A percentile compares a stretch with the other conserved stretches of the same genome.
phyloP scores from a whole-genome alignment of 2,113 vertebrate genomes.

The Rhynchomys soricoides region DNA sequence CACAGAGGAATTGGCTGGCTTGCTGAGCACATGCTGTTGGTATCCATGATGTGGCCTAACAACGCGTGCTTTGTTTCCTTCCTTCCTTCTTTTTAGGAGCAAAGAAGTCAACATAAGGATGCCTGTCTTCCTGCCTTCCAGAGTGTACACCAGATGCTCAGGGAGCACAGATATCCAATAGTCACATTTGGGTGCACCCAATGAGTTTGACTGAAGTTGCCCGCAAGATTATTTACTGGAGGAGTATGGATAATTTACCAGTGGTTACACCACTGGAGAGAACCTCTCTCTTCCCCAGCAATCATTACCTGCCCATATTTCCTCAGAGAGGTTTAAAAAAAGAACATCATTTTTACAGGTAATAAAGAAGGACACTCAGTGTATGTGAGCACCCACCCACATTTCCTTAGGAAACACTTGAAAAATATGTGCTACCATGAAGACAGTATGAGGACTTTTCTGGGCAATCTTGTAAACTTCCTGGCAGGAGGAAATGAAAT shows the following conservation, averaged over 20 bases:
- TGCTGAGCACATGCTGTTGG: background rate
- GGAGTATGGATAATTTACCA: background rate
- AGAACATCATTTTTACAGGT: background rate
- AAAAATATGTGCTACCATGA: background rate
- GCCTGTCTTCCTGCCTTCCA: background rate
- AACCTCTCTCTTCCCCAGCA: background rate
- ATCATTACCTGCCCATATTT: no score
- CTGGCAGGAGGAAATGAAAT: background rate
- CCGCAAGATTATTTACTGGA: background rate
- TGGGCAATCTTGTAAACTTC: background rate
- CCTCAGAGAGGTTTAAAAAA: background rate
- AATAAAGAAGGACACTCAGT: background rate
- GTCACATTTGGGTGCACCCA: background rate
- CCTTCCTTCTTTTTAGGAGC: background rate
- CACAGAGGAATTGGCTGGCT: background rate
- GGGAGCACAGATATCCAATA: background rate
- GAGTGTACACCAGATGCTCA: background rate
- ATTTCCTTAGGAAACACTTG: background rate
- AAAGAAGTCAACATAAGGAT: background rate
- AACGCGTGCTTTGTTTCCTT: background rate
- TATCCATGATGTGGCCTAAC: background rate
- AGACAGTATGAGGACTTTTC: background rate
- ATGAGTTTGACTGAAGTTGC: background rate
- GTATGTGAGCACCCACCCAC: accelerated
- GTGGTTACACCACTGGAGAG: background rate